Evolutionary conservation across 2,888 invertebrate genomes (phyloP).

Genomic region (Biston stratarius): DNA sequence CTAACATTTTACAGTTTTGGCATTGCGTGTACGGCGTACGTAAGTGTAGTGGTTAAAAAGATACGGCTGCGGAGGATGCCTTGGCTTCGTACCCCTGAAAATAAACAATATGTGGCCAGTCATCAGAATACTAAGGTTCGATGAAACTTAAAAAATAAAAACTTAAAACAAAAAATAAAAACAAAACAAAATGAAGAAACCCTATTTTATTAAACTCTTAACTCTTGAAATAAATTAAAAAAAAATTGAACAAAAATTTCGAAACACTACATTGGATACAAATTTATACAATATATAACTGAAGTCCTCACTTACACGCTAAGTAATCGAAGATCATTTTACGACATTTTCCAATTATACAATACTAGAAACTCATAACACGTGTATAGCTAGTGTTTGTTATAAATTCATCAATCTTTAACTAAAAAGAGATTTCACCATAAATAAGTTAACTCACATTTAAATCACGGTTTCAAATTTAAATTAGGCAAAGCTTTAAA

Average conservation of each 20-base stretch:
- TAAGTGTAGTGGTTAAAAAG: no score
- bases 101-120: no score
- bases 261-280: conserved; percentile 63
- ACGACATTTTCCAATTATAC: conserved; percentile 39
- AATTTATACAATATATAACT: conserved; percentile 58
- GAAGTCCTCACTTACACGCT: conserved; percentile 23
- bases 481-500: conserved; percentile 14
- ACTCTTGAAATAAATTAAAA: conserved; percentile 69
- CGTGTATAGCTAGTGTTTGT: conserved; percentile 21
- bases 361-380: conserved; percentile 41
- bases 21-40: no score
- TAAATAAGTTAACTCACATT: conserved; percentile 16
- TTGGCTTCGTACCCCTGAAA: no score
- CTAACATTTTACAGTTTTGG: no score
- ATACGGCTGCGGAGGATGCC: no score
- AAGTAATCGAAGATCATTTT: conserved; percentile 33
- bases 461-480: conserved; percentile 7
- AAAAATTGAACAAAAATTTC: conserved; percentile 68
- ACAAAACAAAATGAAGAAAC: conserved; percentile 47
- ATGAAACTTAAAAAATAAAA: conserved; percentile 45
- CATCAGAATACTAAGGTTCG: no score
- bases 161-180: conserved; percentile 35
- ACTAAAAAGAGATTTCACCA: conserved; percentile 31
- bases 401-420: conserved; percentile 25
- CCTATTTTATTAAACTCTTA: conserved; percentile 51